Conservation (phyloP, 2,888 invertebrate species). For the Pherbina coryleti region DNA sequence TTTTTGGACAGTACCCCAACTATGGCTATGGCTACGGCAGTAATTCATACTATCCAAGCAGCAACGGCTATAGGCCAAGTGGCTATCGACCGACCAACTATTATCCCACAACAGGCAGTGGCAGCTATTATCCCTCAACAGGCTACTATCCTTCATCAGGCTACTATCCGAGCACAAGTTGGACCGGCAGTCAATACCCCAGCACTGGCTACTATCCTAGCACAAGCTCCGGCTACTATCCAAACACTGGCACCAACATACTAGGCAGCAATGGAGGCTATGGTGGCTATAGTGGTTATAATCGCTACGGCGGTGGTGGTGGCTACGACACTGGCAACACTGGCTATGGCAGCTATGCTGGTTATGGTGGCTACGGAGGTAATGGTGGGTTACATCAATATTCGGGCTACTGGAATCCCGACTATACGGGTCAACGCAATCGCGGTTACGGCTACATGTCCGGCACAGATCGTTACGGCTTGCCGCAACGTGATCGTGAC, state of each 20-base stretch:
- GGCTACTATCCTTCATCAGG: conserved; percentile 60
- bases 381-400: conserved; percentile 74
- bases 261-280: conserved; percentile 67
- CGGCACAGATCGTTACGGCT: conserved; percentile 64
- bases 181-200: conserved; percentile 47
- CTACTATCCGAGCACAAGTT: conserved; percentile 43
- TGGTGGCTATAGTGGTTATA: conserved; percentile 75
- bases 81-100: conserved; percentile 44
- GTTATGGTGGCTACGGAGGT: conserved; percentile 75
- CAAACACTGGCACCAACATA: conserved; percentile 35
- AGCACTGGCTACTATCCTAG: conserved; percentile 38
- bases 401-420: conserved; percentile 73
- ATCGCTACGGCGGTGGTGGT: conserved; percentile 62
- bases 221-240: conserved; percentile 2
- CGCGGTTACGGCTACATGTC: conserved; percentile 74
- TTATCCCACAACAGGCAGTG: conserved; percentile 49
- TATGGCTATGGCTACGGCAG: conserved; percentile 48
- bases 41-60: conserved; percentile 29
- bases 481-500: conserved; percentile 52
- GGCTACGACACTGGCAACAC: conserved; percentile 21
- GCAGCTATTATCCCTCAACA: conserved; percentile 41
- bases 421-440: conserved; percentile 72
- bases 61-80: conserved; percentile 31
- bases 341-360: conserved; percentile 56
- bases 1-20: conserved; percentile 57